Evolutionary conservation across 2,113 vertebrate species (phyloP).

Genomic region (Leucosticte australis): DNA sequence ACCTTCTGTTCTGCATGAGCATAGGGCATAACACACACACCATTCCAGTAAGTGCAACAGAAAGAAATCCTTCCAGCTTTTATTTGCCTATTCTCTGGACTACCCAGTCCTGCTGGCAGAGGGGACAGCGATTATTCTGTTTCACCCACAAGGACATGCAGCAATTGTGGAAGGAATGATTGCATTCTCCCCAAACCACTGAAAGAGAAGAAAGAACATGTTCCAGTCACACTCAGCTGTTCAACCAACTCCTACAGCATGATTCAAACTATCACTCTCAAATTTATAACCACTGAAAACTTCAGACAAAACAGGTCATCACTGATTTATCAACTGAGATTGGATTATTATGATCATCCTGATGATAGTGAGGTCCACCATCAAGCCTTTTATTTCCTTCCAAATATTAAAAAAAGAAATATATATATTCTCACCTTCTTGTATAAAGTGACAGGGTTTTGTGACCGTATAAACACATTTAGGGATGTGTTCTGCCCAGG

Average conservation of each 20-base stretch:
- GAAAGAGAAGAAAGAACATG: conserved; percentile 66
- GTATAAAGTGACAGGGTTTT: background rate
- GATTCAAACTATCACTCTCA: background rate
- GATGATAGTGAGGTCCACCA: background rate
- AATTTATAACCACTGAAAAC: background rate
- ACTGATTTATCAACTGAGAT: background rate
- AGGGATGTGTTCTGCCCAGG: background rate
- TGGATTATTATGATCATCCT: background rate
- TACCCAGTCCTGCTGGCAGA: conserved; percentile 99
- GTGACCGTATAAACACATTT: background rate
- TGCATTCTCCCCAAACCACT: conserved; percentile 99
- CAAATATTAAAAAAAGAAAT: background rate
- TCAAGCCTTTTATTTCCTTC: background rate
- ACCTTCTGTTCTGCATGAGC: background rate
- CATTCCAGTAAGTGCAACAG: background rate
- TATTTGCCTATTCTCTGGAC: conserved; percentile 99
- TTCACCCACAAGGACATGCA: conserved; percentile 99
- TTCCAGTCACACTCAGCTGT: conserved; percentile 10
- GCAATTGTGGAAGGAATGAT: conserved; percentile 99
- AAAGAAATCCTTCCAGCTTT: background rate
- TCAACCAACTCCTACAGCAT: background rate
- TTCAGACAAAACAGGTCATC: background rate
- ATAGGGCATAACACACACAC: background rate
- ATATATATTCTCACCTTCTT: background rate
- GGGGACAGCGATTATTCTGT: conserved; percentile 98